These are phyloP conservation scores for Alethe diademata DNA, from an alignment of 2,113 vertebrate species.

Conservation along the genomic window DNA sequence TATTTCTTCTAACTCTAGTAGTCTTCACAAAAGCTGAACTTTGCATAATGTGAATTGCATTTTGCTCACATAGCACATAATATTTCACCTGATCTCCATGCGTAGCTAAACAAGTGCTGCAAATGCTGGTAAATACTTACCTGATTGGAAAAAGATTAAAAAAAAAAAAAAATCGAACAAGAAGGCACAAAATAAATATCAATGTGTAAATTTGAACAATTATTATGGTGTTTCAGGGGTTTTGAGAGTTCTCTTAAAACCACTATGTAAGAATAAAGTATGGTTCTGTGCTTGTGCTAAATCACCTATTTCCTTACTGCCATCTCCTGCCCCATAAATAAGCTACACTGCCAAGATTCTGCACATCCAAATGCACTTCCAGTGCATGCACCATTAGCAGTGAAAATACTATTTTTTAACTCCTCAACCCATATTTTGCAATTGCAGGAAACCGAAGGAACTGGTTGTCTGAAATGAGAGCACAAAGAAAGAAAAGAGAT, in stretches of 20 bases:
- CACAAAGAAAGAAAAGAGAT: not conserved
- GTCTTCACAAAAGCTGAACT: not conserved
- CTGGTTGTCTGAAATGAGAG: not conserved
- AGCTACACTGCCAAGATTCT: not conserved
- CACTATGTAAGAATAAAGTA: not conserved
- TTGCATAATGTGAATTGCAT: not conserved
- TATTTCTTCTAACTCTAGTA: not conserved
- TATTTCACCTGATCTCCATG: not conserved
- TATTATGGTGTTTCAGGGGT: not conserved
- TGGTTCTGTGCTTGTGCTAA: not conserved
- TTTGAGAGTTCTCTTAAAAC: not conserved
- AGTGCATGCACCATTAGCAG: not conserved
- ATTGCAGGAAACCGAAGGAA: not conserved
- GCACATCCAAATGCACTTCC: not conserved
- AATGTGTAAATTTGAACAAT: not conserved
- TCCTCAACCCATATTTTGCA: not conserved
- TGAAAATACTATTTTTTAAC: not conserved
- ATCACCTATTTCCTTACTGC: not conserved
- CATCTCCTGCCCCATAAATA: not conserved
- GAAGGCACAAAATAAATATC: not conserved
- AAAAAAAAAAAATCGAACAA: not conserved
- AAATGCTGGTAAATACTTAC: not conserved
- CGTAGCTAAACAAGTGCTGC: not conserved
- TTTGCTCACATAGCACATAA: accelerated
- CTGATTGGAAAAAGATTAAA: accelerated